Conservation (phyloP, 2,113 vertebrate genomes). For the Scomber scombrus region DNA sequence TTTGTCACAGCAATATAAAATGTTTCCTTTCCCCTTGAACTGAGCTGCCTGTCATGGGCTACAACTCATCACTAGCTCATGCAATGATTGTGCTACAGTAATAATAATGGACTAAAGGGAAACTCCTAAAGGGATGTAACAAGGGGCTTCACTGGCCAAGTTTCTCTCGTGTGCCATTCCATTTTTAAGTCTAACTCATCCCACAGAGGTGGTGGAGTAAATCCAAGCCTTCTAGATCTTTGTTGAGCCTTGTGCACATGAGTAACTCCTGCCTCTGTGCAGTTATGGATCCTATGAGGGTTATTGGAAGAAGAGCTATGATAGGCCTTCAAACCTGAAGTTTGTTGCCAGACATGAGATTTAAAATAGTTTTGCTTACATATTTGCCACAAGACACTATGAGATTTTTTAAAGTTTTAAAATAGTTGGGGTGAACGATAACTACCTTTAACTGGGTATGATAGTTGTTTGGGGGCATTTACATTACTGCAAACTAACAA, state of each 20-base stretch:
- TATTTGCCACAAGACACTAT: not conserved
- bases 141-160: not conserved
- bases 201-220: not conserved
- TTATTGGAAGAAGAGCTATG: not conserved
- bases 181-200: not conserved
- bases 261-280: not conserved
- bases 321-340: not conserved
- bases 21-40: not conserved
- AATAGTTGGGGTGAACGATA: no score
- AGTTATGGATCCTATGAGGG: not conserved
- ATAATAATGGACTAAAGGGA: conserved; percentile 9
- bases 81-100: not conserved
- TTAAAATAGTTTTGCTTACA: not conserved
- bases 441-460: not conserved
- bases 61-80: conserved; percentile 2
- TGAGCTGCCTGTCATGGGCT: not conserved
- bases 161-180: not conserved
- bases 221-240: not conserved
- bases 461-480: not conserved
- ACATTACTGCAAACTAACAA: not conserved
- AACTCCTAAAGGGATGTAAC: conserved; percentile 7
- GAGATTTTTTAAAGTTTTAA: not conserved
- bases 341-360: not conserved
- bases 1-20: not conserved
- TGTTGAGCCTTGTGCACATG: not conserved